Conservation (phyloP, 2,113 vertebrate genomes). For the Xenus cinereus region DNA sequence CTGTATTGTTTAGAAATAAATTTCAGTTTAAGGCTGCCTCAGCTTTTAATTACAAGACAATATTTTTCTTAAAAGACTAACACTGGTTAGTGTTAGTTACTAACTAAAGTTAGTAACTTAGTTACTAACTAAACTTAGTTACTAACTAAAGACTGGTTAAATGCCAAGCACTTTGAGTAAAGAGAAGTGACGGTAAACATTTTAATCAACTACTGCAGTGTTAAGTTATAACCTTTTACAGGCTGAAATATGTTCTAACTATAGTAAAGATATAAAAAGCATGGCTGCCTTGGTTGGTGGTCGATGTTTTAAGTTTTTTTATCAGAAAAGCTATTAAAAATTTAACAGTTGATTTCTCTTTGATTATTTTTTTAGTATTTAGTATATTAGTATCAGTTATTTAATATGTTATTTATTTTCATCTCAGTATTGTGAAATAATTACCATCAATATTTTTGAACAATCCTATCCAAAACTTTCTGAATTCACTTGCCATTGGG, state of each 20-base stretch:
- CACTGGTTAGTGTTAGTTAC: no score
- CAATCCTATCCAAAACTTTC: constrained; percentile 89
- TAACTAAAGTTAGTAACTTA: no score
- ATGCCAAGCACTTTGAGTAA: background rate
- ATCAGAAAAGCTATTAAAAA: background rate
- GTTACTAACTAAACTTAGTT: no score
- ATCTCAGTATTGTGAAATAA: background rate
- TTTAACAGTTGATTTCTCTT: background rate
- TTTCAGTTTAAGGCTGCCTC: background rate
- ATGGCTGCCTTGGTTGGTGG: fast-evolving
- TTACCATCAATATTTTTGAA: constrained; percentile 87
- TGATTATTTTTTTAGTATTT: background rate
- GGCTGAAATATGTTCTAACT: background rate
- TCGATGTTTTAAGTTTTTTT: background rate
- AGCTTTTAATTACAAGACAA: background rate
- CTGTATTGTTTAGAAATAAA: background rate
- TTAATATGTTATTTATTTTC: background rate
- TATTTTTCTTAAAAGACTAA: background rate
- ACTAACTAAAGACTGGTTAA: no score
- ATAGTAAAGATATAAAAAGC: background rate
- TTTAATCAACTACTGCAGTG: background rate
- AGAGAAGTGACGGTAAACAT: background rate
- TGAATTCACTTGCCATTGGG: constrained; percentile 71
- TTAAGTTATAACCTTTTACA: background rate
- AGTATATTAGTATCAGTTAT: background rate